Base-by-base conservation (phyloP, 2,888 invertebrate species). In the Merodon equestris region DNA sequence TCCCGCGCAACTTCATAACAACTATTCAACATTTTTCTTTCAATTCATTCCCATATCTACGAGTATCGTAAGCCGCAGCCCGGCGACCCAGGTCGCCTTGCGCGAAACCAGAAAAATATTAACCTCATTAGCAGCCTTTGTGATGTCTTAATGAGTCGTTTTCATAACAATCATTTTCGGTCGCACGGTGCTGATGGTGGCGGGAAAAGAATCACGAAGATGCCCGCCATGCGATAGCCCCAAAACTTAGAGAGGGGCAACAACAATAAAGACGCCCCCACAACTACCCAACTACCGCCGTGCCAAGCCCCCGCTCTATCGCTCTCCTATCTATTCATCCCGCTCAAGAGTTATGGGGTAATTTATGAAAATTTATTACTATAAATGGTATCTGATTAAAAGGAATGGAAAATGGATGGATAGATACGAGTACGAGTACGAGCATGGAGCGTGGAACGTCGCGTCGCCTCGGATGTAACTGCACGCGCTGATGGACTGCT, bases 131-230 rank as follows among this genome's bases (percentile, higher is more conserved):
- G 75, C 70, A 71, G 81, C 75, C 71, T 82, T 82, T 82, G 82
- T 82, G 82, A 82, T 81, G 81, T 82, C 82, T 81, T 82, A 82
- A 82, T 82, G 81, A 81, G 74, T 81, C 77, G 77, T 81, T 73
- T 77, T 74, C 64, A 56, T 68, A 74, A 74, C 53, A 74, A 74
- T 79, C 68, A 79, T 73, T 27, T 27, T 77, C 67, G 45, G 63
- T 51, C 48, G 27, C 27, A 27, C 27, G 27, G 27, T 27, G 27
- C 3, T 7, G 7, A 19, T 14, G 53, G 67, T 45, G 57, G 67
- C 50, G 61, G 57, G 40, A 57, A 63, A 72, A 27, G 7, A 4
- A 77, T 68, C 79, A 79, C 79, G 79, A 68, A 68, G 77, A 73
- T 68, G 48, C 67, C 67, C 56, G 48, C 66, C 66, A 66, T 40